Evolutionary conservation across 2,113 vertebrate genomes (phyloP).

Genomic region (Ancistrus triradiatus): DNA sequence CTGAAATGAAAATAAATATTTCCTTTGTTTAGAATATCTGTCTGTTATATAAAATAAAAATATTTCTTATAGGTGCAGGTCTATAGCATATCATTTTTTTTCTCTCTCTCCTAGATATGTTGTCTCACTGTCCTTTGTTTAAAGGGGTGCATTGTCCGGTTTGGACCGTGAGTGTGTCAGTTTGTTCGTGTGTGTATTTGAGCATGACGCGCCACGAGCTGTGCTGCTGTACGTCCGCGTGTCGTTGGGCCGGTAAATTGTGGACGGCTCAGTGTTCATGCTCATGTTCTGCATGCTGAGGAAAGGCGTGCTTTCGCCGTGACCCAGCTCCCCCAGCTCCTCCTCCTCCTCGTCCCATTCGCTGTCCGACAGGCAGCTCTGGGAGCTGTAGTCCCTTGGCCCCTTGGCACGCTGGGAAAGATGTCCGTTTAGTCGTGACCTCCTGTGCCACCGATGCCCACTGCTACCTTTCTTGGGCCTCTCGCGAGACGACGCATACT

Average conservation of each 20-base stretch:
- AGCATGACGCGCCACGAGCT: constrained; percentile 73
- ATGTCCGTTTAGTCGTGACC: constrained; percentile 86
- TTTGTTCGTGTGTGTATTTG: constrained; percentile 74
- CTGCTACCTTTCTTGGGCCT: constrained; percentile 70
- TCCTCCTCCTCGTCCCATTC: constrained; percentile 81
- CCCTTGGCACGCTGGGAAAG: constrained; percentile 77
- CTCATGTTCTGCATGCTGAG: constrained; percentile 89
- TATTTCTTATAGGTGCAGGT: constrained; percentile 82
- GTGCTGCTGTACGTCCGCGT: constrained; percentile 86
- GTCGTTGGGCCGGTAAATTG: constrained; percentile 74
- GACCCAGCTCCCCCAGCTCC: constrained; percentile 70
- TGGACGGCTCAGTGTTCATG: constrained; percentile 67
- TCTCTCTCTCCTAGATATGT: constrained; percentile 32
- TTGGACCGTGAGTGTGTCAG: constrained; percentile 74
- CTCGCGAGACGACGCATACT: constrained; percentile 85
- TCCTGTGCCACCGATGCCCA: constrained; percentile 80
- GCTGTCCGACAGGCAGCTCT: constrained; percentile 89
- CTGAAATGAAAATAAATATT: constrained; percentile 99
- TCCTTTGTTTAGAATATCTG: constrained; percentile 96
- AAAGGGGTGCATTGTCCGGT: constrained; percentile 85
- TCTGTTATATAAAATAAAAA: constrained; percentile 99
- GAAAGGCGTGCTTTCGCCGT: constrained; percentile 92
- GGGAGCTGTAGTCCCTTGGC: constrained; percentile 87
- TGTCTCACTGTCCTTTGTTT: constrained; percentile 53
- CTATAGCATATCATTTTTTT: constrained; percentile 67